phyloP scores from a whole-genome alignment of 2,888 invertebrate species.

The Lochmaea capreae region DNA sequence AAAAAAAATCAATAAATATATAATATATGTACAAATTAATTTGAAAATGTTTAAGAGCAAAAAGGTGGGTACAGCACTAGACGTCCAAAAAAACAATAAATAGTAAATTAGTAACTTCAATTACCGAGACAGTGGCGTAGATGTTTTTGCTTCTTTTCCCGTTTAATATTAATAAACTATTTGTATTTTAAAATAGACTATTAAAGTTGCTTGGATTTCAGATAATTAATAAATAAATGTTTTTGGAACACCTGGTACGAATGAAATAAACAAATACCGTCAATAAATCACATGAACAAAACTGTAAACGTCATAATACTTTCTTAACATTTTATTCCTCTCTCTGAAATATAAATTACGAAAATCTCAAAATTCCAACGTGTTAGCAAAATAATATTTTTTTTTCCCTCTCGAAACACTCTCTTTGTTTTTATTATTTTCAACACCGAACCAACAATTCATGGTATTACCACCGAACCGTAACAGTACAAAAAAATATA shows the following conservation, averaged over 20 bases:
- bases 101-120: no score
- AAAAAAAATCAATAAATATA: not conserved
- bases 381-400: not conserved
- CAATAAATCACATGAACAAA: slow-evolving; percentile 12
- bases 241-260: not conserved
- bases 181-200: no score
- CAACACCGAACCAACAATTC: slow-evolving; percentile 8
- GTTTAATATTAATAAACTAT: no score
- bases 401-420: not conserved
- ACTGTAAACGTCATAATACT: slow-evolving; percentile 17
- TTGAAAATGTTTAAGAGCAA: no score
- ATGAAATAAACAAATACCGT: not conserved
- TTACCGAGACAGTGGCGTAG: no score
- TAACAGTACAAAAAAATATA: not conserved
- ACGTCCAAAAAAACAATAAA: no score
- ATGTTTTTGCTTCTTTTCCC: no score
- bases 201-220: no score
- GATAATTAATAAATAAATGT: no score
- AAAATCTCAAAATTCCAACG: not conserved
- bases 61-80: no score
- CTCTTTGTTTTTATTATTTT: not conserved
- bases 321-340: not conserved
- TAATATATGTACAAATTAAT: no score
- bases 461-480: not conserved
- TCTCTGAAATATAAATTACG: not conserved